Conservation (phyloP, 1,140 invertebrate genomes). For the Aradophagus sp. region DNA sequence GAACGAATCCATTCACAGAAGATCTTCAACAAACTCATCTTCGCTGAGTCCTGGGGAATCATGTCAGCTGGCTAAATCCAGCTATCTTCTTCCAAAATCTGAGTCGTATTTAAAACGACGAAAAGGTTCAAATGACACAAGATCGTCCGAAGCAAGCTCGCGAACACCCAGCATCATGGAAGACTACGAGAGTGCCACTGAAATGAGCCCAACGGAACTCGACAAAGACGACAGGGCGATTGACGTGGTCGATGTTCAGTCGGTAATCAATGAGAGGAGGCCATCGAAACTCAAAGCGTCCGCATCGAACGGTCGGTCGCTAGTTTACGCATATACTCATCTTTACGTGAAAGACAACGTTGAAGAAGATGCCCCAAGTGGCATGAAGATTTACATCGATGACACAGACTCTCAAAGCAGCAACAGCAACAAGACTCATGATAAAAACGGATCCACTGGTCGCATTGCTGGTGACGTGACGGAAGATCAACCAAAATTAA, state of each 20-base stretch:
- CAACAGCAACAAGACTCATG: conserved; percentile 40
- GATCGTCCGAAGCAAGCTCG: conserved; percentile 43
- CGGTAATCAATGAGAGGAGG: conserved; percentile 71
- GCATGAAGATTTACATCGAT: conserved; percentile 63
- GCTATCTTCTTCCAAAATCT: conserved; percentile 50
- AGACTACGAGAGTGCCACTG: conserved; percentile 37
- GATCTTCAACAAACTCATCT: conserved; percentile 63
- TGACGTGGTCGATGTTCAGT: conserved; percentile 66
- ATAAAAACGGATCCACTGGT: conserved; percentile 31
- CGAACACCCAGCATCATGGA: conserved; percentile 53
- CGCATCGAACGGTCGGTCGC: conserved; percentile 24
- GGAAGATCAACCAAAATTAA: conserved; percentile 41
- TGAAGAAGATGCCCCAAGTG: conserved; percentile 9
- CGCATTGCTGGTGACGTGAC: conserved; percentile 38
- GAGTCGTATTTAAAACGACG: conserved; percentile 46
- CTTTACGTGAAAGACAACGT: conserved; percentile 59
- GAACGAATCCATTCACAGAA: conserved; percentile 53
- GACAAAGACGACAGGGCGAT: conserved; percentile 38
- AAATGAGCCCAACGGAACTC: conserved; percentile 27
- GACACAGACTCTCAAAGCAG: conserved; percentile 64
- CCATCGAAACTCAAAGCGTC: conserved; percentile 64
- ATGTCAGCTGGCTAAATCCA: conserved; percentile 29
- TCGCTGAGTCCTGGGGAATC: conserved; percentile 46
- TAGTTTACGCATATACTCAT: conserved; percentile 44
- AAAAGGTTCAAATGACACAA: conserved; percentile 35